Conservation (phyloP, 1,140 invertebrate species). For the Drosophila albomicans region DNA sequence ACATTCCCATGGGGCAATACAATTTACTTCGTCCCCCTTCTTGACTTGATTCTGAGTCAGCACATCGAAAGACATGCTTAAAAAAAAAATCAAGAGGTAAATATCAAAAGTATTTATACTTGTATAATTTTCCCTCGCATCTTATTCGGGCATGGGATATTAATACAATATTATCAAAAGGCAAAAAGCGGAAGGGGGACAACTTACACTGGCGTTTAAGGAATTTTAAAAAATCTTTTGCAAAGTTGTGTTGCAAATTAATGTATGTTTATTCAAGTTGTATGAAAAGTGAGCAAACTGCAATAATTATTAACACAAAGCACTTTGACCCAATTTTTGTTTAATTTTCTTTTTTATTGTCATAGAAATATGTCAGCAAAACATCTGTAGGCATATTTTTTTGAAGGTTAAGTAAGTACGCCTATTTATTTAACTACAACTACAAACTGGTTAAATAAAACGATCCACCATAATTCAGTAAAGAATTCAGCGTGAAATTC, state of each 20-base stretch:
- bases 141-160: constrained; percentile 30
- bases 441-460: constrained; percentile 47
- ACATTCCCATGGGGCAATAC: constrained; percentile 56
- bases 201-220: no score
- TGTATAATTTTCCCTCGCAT: constrained; percentile 5
- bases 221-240: no score
- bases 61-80: constrained; percentile 3
- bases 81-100: constrained; percentile 70
- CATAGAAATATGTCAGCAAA: constrained; percentile 49
- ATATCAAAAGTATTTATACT: constrained; percentile 73
- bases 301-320: no score
- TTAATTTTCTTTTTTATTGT: background rate
- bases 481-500: no score
- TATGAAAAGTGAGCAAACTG: no score
- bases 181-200: no score
- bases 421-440: constrained; percentile 29
- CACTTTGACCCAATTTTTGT: no score
- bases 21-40: constrained; percentile 60
- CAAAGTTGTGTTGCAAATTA: no score
- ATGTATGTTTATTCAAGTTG: no score
- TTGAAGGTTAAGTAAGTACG: constrained; percentile 48
- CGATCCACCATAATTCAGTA: no score
- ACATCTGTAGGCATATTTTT: constrained; percentile 60
- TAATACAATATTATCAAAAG: constrained; percentile 48
- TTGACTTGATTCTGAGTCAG: constrained; percentile 5